Evolutionary conservation across 2,888 invertebrate genomes (phyloP).

Genomic region (Seira musarum): DNA sequence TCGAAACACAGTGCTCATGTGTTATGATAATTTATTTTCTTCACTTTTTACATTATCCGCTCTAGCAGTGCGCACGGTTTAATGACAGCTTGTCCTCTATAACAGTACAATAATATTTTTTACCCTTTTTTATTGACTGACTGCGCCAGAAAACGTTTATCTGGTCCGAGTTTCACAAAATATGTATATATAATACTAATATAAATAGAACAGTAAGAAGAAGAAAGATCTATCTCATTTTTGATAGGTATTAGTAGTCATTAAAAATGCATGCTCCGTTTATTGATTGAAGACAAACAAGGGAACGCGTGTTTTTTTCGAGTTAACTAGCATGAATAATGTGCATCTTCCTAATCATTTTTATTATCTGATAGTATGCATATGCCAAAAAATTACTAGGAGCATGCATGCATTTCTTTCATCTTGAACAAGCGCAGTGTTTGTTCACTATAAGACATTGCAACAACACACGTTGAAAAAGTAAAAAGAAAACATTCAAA

Average conservation of each 20-base stretch:
- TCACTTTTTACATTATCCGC: too few relatives aligned
- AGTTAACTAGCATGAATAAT: slow-evolving; percentile 54
- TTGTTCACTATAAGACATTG: slow-evolving; percentile 1
- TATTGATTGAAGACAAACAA: slow-evolving; percentile 35
- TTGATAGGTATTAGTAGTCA: slow-evolving; percentile 14
- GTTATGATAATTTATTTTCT: too few relatives aligned
- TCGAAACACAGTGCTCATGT: too few relatives aligned
- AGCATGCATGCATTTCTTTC: neutral
- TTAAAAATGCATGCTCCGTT: slow-evolving; percentile 21
- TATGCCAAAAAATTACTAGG: slow-evolving; percentile 18
- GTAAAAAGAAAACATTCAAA: too few relatives aligned
- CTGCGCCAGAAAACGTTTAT: neutral
- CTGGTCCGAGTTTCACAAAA: neutral
- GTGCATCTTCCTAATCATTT: slow-evolving; percentile 38
- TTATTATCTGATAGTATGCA: slow-evolving; percentile 20
- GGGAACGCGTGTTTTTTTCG: slow-evolving; percentile 25
- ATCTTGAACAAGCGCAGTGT: neutral
- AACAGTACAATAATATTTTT: neutral
- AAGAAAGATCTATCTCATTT: too few relatives aligned
- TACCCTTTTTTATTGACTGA: neutral
- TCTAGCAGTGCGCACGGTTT: too few relatives aligned
- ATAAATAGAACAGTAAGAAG: too few relatives aligned
- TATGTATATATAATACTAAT: too few relatives aligned
- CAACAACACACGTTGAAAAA: neutral
- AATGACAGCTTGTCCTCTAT: neutral